Conservation (phyloP, 2,113 vertebrate genomes). For the Ceyx margarethae region DNA sequence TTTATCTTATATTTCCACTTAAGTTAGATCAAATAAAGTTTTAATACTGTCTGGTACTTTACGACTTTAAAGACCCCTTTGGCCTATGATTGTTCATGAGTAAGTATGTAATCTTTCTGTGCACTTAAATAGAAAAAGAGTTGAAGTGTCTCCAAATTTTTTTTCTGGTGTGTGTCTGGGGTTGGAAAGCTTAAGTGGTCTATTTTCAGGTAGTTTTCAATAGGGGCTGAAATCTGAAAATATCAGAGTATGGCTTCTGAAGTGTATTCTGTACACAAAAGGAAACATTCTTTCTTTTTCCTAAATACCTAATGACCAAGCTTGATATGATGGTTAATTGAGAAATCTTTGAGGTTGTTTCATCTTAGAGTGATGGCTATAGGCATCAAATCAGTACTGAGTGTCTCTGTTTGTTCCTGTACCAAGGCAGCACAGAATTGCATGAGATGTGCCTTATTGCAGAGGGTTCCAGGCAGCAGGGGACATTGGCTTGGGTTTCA, state of each 20-base stretch:
- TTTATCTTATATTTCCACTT: neutral
- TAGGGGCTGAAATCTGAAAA: constrained; percentile 4
- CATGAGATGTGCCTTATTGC: too few relatives aligned
- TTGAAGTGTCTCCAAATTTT: constrained; percentile 28
- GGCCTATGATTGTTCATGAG: neutral
- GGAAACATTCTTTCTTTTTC: neutral
- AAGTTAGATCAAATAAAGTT: neutral
- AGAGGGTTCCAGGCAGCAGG: neutral
- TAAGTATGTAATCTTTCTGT: constrained; percentile 1
- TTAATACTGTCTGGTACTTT: neutral
- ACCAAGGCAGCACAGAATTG: neutral
- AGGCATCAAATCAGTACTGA: neutral
- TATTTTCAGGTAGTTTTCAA: neutral
- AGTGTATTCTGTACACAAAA: neutral
- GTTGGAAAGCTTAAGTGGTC: neutral
- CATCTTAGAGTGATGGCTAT: neutral
- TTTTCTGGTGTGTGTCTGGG: neutral
- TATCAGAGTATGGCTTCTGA: neutral
- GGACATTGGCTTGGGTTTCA: neutral
- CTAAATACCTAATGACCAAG: neutral
- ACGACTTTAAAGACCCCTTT: constrained; percentile 7
- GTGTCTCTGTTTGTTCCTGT: neutral
- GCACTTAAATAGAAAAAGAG: neutral
- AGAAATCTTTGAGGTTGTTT: neutral
- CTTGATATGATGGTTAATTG: neutral